phyloP scores from a whole-genome alignment of 1,140 invertebrate genomes.

The Ooceraea biroi region DNA sequence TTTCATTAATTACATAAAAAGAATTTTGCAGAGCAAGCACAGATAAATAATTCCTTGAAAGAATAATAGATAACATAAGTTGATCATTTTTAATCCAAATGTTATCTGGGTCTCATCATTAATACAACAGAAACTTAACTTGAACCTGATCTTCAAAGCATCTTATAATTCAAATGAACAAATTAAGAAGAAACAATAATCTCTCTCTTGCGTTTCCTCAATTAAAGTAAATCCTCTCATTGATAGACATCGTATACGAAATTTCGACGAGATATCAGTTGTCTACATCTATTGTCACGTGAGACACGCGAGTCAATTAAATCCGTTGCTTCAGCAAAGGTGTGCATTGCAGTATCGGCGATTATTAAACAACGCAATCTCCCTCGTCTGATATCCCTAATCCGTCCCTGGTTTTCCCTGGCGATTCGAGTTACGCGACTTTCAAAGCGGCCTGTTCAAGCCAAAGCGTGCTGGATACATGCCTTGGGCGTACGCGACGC shows the following conservation, averaged over 20 bases:
- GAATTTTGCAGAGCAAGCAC: not conserved
- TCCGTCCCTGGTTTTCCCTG: not conserved
- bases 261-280: not conserved
- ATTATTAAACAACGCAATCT: not conserved
- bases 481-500: constrained; percentile 78
- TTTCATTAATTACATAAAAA: not conserved
- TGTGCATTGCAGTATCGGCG: not conserved
- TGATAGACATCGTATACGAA: not conserved
- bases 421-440: not conserved
- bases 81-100: not conserved
- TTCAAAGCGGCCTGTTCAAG: constrained; percentile 14
- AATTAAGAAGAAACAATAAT: not conserved
- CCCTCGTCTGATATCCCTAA: not conserved
- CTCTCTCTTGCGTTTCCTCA: not conserved
- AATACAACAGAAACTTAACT: not conserved
- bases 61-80: not conserved
- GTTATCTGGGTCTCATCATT: not conserved
- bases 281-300: constrained; percentile 2
- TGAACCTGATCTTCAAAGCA: not conserved
- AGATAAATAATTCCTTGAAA: too few species aligned
- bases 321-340: not conserved
- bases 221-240: not conserved
- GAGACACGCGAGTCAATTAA: not conserved
- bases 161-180: not conserved
- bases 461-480: constrained; percentile 53